Conservation (phyloP, 37 sponge, comb jelly and placozoan species). For the Ephydatia muelleri region DNA sequence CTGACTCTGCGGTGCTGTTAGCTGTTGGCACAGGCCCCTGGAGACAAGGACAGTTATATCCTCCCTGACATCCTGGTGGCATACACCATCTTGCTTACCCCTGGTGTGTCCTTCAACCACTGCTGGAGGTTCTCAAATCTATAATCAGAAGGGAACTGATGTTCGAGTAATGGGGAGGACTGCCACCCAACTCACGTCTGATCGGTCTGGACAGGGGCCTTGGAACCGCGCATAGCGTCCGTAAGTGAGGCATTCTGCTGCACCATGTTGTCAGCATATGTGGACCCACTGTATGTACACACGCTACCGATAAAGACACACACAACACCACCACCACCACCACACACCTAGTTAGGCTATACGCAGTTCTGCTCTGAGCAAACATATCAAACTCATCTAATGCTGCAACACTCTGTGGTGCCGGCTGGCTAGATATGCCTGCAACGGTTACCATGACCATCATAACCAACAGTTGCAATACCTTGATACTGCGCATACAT, state of each 20-base stretch:
- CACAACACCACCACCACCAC: neutral
- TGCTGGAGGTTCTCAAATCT: conserved; percentile 47
- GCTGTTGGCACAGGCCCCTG: neutral
- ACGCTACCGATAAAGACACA: neutral
- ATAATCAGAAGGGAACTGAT: neutral
- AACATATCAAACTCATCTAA: conserved; percentile 97
- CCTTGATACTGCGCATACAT: neutral
- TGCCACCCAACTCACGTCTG: neutral
- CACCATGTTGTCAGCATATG: conserved; percentile 57
- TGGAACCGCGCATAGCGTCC: conserved; percentile 27
- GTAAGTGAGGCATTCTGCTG: conserved; percentile 42
- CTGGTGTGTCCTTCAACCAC: conserved; percentile 61
- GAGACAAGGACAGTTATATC: neutral
- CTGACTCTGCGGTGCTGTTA: conserved; percentile 50
- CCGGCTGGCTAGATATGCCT: neutral
- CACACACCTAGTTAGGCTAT: conserved; percentile 13
- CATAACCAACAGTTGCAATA: neutral
- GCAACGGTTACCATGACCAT: neutral
- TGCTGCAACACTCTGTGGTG: conserved; percentile 1
- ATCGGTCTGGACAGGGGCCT: conserved; percentile 9
- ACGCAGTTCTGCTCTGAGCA: conserved; percentile 84
- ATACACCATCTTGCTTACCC: conserved; percentile 23
- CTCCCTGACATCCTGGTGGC: neutral
- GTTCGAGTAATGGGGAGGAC: neutral
- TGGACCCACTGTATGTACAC: conserved; percentile 39